Evolutionary conservation across 2,113 vertebrate genomes (phyloP).

Genomic region (Melanostigma gelatinosum): DNA sequence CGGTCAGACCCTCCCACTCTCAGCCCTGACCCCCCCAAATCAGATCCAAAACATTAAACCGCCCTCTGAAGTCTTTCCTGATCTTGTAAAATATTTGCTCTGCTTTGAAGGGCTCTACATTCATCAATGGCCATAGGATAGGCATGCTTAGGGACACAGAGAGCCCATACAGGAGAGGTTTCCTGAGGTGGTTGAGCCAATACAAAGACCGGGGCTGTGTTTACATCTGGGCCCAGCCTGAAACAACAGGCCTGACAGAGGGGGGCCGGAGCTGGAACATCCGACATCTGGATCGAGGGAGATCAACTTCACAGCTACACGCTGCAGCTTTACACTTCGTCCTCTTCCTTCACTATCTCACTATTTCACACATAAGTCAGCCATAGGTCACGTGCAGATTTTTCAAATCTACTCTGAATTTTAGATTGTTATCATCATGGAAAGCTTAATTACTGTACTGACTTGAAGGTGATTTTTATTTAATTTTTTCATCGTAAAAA

Average conservation of each 20-base stretch:
- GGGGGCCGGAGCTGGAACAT: slow-evolving; percentile 76
- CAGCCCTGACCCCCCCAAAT: slow-evolving; percentile 45
- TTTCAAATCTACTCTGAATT: neutral
- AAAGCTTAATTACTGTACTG: neutral
- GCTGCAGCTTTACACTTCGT: slow-evolving; percentile 54
- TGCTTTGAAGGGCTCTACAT: slow-evolving; percentile 78
- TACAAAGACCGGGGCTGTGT: slow-evolving; percentile 86
- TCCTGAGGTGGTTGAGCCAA: slow-evolving; percentile 75
- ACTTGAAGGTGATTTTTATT: neutral
- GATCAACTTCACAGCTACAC: slow-evolving; percentile 67
- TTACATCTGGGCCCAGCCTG: slow-evolving; percentile 83
- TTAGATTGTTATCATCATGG: neutral
- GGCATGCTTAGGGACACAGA: slow-evolving; percentile 75
- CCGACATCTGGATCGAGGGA: slow-evolving; percentile 77
- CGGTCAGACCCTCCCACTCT: slow-evolving; percentile 59
- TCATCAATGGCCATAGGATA: slow-evolving; percentile 79
- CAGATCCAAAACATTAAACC: slow-evolving; percentile 70
- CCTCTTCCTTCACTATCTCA: slow-evolving; percentile 50
- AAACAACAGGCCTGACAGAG: slow-evolving; percentile 82
- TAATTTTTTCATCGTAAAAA: neutral
- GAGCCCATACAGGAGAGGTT: slow-evolving; percentile 79
- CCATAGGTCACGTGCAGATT: neutral
- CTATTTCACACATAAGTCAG: slow-evolving; percentile 38
- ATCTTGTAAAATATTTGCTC: slow-evolving; percentile 76
- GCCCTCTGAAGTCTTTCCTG: slow-evolving; percentile 76